A percentile compares a stretch with the other conserved stretches of the same genome.
phyloP scores from a whole-genome alignment of 2,888 invertebrate genomes.

The Belgica antarctica region DNA sequence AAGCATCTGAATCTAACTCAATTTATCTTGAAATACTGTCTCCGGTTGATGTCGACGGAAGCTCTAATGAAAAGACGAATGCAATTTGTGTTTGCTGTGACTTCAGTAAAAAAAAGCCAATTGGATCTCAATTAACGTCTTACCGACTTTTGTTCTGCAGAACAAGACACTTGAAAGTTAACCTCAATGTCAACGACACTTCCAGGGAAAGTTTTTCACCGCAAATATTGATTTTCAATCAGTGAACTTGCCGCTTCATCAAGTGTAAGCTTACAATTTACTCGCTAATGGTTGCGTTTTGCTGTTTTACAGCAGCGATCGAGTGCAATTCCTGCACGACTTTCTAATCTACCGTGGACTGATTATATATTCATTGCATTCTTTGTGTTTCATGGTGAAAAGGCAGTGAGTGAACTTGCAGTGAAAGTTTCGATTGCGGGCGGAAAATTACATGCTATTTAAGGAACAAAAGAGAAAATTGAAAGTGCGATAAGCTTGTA shows the following conservation, averaged over 20 bases:
- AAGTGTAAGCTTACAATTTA: conserved; percentile 12
- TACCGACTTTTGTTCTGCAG: background rate
- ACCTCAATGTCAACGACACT: conserved; percentile 3
- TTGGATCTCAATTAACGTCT: too few species aligned
- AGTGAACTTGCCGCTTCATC: background rate
- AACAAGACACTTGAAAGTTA: background rate
- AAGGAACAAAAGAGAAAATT: conserved; percentile 7
- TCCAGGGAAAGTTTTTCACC: background rate
- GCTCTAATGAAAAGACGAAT: too few species aligned
- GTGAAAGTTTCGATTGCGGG: background rate
- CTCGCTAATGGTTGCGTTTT: background rate
- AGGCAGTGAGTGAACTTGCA: background rate
- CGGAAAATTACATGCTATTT: conserved; percentile 1
- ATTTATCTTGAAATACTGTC: background rate
- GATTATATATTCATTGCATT: too few species aligned
- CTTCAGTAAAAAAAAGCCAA: background rate
- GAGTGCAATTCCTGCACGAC: background rate
- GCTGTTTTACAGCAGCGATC: background rate
- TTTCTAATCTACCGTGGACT: too few species aligned
- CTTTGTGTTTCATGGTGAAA: background rate
- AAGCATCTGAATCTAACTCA: too few species aligned
- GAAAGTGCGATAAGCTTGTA: background rate
- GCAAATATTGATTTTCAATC: conserved; percentile 10
- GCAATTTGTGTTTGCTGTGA: background rate
- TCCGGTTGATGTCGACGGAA: too few species aligned